Base-by-base conservation (phyloP, 2,888 invertebrate genomes). In the Ormyrus labotus region DNA sequence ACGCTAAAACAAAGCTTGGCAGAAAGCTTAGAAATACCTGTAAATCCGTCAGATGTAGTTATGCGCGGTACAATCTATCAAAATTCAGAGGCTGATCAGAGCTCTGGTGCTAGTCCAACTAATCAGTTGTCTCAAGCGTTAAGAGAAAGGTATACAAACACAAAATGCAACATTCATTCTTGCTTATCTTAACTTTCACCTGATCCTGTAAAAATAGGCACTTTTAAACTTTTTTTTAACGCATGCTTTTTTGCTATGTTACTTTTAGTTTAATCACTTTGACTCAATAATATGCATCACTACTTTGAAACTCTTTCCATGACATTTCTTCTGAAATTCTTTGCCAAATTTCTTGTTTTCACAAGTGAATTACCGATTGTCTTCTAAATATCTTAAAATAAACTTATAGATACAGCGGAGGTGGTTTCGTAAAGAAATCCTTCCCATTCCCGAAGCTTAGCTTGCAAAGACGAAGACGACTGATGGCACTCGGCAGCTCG, bases 371-470 rank as follows among this genome's bases (percentile, higher is more conserved):
- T 34, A 34, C 34, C 34, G 4, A 34, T 34, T 34, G 34, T 45
- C 3, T 13, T 58, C n/a, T 53, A 6, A 13, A 51, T 34, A 34
- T n/a, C n/a, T n/a, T 70, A 50, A 45, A 71, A 13, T 0, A 2
- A 48, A 53, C 53, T 84, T 74, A 50, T 78, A 90, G 90, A 84
- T 93, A 92, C 85, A 90, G 92, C 69, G 92, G 92, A 63, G 92
- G 92, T 74, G 93, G 93, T 80, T 93, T 92, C 86, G 93, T 92
- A 65, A 93, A 93, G 86, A 93, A 93, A 87, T 92, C 92, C 83
- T 92, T 92, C 75, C 92, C 93, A 65, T 93, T 92, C 83, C 92
- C 92, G 50, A 92, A 93, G 85, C 89, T 92, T 84, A 92, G 92
- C 84, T 86, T 92, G 65, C 92, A 92, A 84, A 91, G 92, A 85